Percentiles rank a stretch among this genome's conserved stretches.
phyloP scores from a whole-genome alignment of 2,113 vertebrate species.

The Upupa epops region DNA sequence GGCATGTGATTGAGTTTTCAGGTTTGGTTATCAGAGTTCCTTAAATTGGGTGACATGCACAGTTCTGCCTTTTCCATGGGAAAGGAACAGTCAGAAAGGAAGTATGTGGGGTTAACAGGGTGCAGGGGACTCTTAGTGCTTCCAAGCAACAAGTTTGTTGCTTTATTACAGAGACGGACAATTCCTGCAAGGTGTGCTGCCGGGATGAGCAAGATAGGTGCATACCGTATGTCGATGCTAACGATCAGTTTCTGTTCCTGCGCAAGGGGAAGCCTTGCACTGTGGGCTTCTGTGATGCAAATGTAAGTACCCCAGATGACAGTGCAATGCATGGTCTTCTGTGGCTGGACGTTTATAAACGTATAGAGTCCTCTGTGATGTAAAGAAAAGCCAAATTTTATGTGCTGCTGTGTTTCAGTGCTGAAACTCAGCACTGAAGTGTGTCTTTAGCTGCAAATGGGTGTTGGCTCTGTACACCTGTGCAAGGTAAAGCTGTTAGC shows the following conservation, averaged over 20 bases:
- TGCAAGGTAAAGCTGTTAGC: not conserved
- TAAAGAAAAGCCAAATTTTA: not conserved
- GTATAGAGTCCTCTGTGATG: accelerated
- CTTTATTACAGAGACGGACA: slow-evolving; percentile 81
- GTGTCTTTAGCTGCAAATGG: not conserved
- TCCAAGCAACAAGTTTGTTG: not conserved
- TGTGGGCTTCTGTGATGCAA: slow-evolving; percentile 91
- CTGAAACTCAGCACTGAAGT: not conserved
- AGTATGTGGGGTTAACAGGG: accelerated
- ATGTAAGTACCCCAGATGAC: slow-evolving; percentile 74
- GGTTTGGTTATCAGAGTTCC: not conserved
- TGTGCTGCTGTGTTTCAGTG: not conserved
- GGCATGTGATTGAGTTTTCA: not conserved
- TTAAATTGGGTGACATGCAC: accelerated
- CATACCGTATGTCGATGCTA: slow-evolving; percentile 65
- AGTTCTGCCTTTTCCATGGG: not conserved
- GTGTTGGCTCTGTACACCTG: not conserved
- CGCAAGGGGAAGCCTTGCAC: slow-evolving; percentile 97
- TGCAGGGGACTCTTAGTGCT: not conserved
- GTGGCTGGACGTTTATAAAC: not conserved
- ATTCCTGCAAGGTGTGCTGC: slow-evolving; percentile 97
- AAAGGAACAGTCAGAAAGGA: not conserved
- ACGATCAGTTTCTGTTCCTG: slow-evolving; percentile 79
- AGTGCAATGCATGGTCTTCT: accelerated
- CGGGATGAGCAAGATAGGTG: slow-evolving; percentile 78